Evolutionary conservation across 2,888 invertebrate genomes (phyloP), one percentile per base, ranked within the genome.

Genomic region (Campoletis raptor): DNA sequence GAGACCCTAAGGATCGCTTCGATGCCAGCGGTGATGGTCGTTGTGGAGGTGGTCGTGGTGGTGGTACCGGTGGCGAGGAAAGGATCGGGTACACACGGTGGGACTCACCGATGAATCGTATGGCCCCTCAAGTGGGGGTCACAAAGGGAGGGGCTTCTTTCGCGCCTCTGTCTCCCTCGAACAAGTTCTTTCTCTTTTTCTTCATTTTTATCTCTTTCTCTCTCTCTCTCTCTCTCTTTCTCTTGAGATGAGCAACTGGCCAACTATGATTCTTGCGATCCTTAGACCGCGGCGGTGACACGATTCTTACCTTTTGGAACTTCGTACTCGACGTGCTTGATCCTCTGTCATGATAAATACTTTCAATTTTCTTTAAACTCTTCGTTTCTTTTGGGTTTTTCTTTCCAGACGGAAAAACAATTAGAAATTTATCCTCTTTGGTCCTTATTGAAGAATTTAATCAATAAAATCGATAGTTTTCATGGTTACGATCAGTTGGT

Each of bases 111-210:
- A 77, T 74, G 86, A 64, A 78, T 87, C 87, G 85, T 86, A 81
- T 85, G 87, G 85, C 42, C 69, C 30, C 12, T 40, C 80, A 66
- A 85, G 91, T 88, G 89, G 91, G 91, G 89, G 88, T 48, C 67
- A 81, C 85, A 85, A 89, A 86, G 83, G 90, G 92, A 92, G 92
- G 92, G 92, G 92, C 92, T 92, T 92, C 88, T 85, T 76, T 81
- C 64, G 83, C 83, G 54, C 77, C 81, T 74, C 78, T 42, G 52
- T 87, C 69, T 69, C 67, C 15, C 80, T 83, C 77, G n/a, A 12
- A 15, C 66, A 18, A 18, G 45, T 61, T 78, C 57, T 36, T 76
- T 61, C 21, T 57, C 37, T 54, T 57, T 15, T 12, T 24, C 7
- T 61, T 52, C n/a, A 45, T 42, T 48, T 61, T 66, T 30, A 18